A percentile compares a stretch with the other conserved stretches of the same genome.
Evolutionary conservation across 1,140 invertebrate species (phyloP).

Genomic region (Neodiprion pinetum): DNA sequence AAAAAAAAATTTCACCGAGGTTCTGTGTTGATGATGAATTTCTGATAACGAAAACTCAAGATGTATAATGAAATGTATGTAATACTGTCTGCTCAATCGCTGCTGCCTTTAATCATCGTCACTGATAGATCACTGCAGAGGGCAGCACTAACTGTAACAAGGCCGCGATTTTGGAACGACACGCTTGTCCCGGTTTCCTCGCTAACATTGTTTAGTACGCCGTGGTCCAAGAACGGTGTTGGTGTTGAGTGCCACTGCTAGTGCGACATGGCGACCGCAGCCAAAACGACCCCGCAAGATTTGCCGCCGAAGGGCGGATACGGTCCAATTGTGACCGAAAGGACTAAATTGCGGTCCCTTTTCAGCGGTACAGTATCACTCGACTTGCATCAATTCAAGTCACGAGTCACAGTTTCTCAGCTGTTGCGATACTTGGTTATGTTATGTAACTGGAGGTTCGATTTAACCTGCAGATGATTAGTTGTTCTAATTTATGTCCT

Average conservation of each 20-base stretch:
- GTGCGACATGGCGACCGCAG: slow-evolving; percentile 27
- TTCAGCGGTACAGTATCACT: slow-evolving; percentile 67
- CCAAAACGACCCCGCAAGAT: slow-evolving; percentile 69
- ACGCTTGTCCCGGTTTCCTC: too few species aligned
- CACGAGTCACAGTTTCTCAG: not conserved
- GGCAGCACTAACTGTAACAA: too few species aligned
- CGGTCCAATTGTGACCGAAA: slow-evolving; percentile 73
- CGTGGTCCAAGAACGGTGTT: not conserved
- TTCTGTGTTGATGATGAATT: too few species aligned
- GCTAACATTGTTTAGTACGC: too few species aligned
- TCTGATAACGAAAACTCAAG: too few species aligned
- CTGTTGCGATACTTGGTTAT: slow-evolving; percentile 9
- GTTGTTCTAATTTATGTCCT: slow-evolving; percentile 27
- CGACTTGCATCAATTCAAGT: slow-evolving; percentile 9
- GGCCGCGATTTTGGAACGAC: too few species aligned
- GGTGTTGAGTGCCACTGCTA: not conserved
- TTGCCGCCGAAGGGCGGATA: slow-evolving; percentile 87
- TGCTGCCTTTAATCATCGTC: too few species aligned
- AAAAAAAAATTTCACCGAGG: too few species aligned
- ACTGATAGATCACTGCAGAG: too few species aligned
- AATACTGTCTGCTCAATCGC: too few species aligned
- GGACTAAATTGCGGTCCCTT: slow-evolving; percentile 73
- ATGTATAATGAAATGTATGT: too few species aligned
- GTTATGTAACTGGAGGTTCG: not conserved
- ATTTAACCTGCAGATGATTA: not conserved